A percentile compares a stretch with the other conserved stretches of the same genome.
These are phyloP conservation scores for Hemicentrotus pulcherrimus DNA, from an alignment of 35 echinoderm and acorn worm genomes.

Conservation along the genomic window DNA sequence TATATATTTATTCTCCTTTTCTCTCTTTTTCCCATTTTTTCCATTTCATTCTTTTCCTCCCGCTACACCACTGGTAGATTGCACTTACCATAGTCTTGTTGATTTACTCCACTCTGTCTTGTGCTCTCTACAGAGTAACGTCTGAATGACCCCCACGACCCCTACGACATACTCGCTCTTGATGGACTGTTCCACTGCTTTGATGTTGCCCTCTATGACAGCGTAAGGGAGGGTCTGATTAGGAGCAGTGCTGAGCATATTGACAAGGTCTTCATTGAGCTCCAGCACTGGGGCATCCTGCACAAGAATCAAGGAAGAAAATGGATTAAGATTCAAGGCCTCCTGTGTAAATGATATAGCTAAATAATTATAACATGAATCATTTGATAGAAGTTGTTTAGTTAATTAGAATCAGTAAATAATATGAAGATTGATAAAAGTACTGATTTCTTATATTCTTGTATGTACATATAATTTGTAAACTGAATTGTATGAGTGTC, in stretches of 20 bases:
- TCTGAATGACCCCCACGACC: constrained; percentile 79
- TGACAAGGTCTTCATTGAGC: constrained; percentile 68
- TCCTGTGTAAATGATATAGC: no score
- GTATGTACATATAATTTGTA: no score
- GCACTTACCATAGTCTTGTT: constrained; percentile 81
- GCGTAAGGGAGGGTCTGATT: constrained; percentile 86
- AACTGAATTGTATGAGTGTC: no score
- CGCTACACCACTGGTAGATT: not conserved
- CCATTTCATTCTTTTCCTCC: no score
- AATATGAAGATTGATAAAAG: no score
- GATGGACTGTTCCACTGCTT: constrained; percentile 55
- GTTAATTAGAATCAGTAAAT: no score
- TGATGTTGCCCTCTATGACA: constrained; percentile 81
- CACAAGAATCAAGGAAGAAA: constrained; percentile 11
- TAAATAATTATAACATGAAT: no score
- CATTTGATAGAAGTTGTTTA: no score
- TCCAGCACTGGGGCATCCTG: constrained; percentile 84
- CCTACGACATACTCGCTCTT: constrained; percentile 83
- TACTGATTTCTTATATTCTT: no score
- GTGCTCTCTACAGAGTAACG: constrained; percentile 84
- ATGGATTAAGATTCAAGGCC: no score
- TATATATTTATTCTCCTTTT: no score
- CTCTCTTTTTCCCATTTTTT: no score
- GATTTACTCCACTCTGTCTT: constrained; percentile 95
- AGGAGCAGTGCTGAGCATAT: constrained; percentile 62